These are phyloP conservation scores for Calonectris borealis DNA, from an alignment of 2,113 vertebrate species.

Conservation along the genomic window DNA sequence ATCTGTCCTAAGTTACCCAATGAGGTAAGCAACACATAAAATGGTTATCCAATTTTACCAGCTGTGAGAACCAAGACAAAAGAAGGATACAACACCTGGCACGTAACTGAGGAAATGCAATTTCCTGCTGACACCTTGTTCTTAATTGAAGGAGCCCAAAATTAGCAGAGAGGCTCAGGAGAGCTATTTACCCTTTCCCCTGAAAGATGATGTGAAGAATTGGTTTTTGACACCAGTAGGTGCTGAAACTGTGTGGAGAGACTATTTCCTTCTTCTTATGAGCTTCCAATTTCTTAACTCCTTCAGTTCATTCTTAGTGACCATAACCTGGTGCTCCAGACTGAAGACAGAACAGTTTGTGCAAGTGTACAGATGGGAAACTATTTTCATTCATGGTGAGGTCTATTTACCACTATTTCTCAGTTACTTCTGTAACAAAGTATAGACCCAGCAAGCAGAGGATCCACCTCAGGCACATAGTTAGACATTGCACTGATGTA, in stretches of 20 bases:
- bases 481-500: not conserved
- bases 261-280: not conserved
- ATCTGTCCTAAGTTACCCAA: not conserved
- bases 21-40: not conserved
- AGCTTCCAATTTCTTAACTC: not conserved
- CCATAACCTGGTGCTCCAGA: not conserved
- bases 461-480: not conserved
- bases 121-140: not conserved
- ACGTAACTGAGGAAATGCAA: not conserved
- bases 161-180: not conserved
- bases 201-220: not conserved
- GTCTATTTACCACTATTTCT: not conserved
- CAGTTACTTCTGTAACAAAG: not conserved
- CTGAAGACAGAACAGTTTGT: not conserved
- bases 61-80: not conserved
- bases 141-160: not conserved
- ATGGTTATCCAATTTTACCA: not conserved
- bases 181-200: not conserved
- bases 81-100: not conserved
- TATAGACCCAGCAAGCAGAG: not conserved
- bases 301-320: not conserved
- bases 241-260: not conserved
- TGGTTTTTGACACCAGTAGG: not conserved
- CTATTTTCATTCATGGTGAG: not conserved
- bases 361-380: accelerated